phyloP scores from a whole-genome alignment of 2,113 vertebrate species.

The Pungitius pungitius region DNA sequence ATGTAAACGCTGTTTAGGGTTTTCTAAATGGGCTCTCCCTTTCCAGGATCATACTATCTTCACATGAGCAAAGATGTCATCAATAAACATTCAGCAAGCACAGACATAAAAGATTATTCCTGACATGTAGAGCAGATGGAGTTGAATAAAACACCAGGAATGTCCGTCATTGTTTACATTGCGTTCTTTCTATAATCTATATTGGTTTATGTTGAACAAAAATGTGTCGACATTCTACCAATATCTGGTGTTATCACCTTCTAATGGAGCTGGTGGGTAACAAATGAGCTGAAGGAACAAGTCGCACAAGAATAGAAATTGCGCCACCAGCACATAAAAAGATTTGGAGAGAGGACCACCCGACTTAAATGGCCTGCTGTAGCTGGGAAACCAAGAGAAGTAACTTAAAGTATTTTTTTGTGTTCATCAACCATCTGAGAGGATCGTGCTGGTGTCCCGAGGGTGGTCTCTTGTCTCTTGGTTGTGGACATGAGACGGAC shows the following conservation, averaged over 20 bases:
- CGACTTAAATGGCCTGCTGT: not conserved
- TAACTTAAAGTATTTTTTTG: no score
- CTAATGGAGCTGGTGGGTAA: not conserved
- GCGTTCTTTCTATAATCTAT: not conserved
- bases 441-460: constrained; percentile 2
- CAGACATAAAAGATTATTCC: not conserved
- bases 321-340: no score
- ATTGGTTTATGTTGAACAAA: not conserved
- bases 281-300: no score
- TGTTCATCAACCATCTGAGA: not conserved
- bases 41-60: no score
- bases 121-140: not conserved
- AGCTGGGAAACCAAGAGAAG: not conserved
- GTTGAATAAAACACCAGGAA: not conserved
- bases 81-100: not conserved
- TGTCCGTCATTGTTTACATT: no score
- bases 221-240: not conserved
- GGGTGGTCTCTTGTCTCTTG: constrained; percentile 28
- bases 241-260: not conserved
- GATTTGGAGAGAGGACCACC: not conserved
- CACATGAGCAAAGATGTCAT: no score
- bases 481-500: constrained; percentile 35
- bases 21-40: no score
- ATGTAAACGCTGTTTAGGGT: not conserved
- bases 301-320: no score